These are phyloP conservation scores for Blastobasis adustella DNA, from an alignment of 2,888 invertebrate genomes.

Conservation along the genomic window DNA sequence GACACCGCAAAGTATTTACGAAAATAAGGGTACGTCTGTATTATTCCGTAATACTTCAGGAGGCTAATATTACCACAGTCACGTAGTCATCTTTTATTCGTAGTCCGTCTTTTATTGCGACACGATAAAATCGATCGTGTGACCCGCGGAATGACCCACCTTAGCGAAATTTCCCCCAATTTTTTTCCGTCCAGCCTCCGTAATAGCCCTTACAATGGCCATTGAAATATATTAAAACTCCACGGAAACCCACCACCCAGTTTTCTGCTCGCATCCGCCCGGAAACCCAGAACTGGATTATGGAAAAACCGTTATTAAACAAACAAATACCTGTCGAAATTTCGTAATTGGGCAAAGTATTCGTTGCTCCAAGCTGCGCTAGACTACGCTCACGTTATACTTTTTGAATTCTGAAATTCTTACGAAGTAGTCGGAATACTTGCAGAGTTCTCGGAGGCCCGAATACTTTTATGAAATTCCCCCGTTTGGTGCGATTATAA, in stretches of 20 bases:
- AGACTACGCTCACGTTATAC: constrained; percentile 31
- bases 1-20: no score
- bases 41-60: no score
- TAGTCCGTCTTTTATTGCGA: not conserved
- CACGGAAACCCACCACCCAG: no score
- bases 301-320: no score
- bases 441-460: constrained; percentile 32
- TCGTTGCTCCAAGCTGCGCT: not conserved
- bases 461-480: constrained; percentile 32
- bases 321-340: not conserved
- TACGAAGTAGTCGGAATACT: constrained; percentile 42
- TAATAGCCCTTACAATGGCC: not conserved
- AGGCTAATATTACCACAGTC: no score
- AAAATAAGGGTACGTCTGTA: no score
- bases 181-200: not conserved
- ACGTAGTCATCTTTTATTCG: not conserved
- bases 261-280: no score
- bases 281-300: no score
- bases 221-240: not conserved
- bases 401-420: constrained; percentile 44
- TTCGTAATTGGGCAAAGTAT: constrained; percentile 12
- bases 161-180: not conserved
- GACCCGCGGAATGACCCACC: not conserved
- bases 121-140: not conserved
- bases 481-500: constrained; percentile 31